A percentile compares a stretch with the other conserved stretches of the same genome.
phyloP scores from a whole-genome alignment of 2,797 vertebrate genomes.

The Nyctibius grandis region DNA sequence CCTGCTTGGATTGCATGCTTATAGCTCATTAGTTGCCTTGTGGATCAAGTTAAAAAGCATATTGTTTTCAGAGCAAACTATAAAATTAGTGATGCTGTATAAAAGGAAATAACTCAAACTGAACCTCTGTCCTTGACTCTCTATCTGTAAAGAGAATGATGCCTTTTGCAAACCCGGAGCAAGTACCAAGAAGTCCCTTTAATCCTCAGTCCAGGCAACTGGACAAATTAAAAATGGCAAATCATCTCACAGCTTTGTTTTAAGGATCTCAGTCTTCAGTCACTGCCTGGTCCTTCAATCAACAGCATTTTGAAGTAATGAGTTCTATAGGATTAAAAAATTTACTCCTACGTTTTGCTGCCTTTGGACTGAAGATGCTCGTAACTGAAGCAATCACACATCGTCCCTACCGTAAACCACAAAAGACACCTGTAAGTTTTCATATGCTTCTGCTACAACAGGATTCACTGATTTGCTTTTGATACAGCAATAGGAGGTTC shows the following conservation, averaged over 20 bases:
- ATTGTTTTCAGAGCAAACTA: neutral
- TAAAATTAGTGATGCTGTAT: neutral
- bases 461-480: neutral
- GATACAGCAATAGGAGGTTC: neutral
- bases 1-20: neutral
- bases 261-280: neutral
- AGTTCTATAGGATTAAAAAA: neutral
- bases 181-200: neutral
- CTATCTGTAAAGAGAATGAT: neutral
- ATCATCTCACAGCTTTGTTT: neutral
- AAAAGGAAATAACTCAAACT: neutral
- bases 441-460: neutral
- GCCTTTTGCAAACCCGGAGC: neutral
- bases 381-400: neutral
- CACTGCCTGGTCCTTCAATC: neutral
- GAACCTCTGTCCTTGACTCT: neutral
- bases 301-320: neutral
- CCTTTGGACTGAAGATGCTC: neutral
- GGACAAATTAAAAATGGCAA: neutral
- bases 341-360: neutral
- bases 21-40: neutral
- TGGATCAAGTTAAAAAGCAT: neutral
- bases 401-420: neutral
- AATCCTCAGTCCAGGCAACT: neutral
- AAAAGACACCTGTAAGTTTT: neutral